phyloP scores from a whole-genome alignment of 1,140 invertebrate species.

The Campoletis sonorensis region DNA sequence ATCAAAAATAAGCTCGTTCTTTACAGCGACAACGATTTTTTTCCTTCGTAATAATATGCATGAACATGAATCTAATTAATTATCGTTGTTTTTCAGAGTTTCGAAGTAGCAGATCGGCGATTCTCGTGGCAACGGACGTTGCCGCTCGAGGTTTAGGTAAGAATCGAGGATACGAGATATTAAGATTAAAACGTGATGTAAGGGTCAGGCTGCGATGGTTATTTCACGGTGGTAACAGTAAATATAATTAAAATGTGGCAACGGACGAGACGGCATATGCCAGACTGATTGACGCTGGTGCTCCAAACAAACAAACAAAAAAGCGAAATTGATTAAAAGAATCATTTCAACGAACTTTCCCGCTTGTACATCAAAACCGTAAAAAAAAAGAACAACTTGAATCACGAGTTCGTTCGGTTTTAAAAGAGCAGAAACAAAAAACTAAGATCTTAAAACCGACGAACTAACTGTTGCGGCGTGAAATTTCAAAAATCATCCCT shows the following conservation, averaged over 20 bases:
- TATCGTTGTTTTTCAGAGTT: conserved; percentile 80
- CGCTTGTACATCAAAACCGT: no score
- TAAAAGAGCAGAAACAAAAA: no score
- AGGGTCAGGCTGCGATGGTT: conserved; percentile 77
- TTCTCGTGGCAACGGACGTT: conserved; percentile 91
- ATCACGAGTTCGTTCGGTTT: no score
- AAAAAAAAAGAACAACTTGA: no score
- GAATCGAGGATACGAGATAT: conserved; percentile 62
- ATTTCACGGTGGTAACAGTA: conserved; percentile 63
- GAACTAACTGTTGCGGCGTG: no score
- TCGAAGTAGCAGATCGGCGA: conserved; percentile 82
- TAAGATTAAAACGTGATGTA: conserved; percentile 63
- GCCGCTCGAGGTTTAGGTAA: conserved; percentile 91
- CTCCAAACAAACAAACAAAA: conserved; percentile 49
- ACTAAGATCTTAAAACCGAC: no score
- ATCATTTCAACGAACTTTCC: background rate
- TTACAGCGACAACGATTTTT: background rate
- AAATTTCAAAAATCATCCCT: no score
- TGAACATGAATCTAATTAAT: background rate
- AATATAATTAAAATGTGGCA: conserved; percentile 67
- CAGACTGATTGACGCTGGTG: conserved; percentile 75
- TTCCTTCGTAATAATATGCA: conserved; percentile 19
- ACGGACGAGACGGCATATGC: conserved; percentile 75
- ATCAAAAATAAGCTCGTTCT: no score
- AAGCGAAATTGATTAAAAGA: background rate